Base-by-base conservation (phyloP, 2,113 vertebrate species). In the Columbina picui region DNA sequence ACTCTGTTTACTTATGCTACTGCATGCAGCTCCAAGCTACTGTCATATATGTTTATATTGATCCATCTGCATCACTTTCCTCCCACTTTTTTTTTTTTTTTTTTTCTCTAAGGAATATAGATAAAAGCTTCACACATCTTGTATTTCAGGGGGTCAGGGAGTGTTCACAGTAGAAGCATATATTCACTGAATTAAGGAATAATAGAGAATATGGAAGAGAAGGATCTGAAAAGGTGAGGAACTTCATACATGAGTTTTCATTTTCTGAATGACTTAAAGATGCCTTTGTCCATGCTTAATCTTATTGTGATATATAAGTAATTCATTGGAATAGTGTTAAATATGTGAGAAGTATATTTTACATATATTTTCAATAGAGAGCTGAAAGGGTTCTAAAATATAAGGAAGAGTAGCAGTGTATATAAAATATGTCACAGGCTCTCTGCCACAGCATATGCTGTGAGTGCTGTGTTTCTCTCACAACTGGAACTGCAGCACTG, bases 1-100 rank as follows among this genome's bases (percentile, higher is more conserved):
- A 91, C 67, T 85, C 39, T 94, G 88, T 96, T 97, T 97, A 97
- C 90, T 93, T 96, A 93, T 80, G 90, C 87, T 94, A 82, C 95
- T 80, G 77, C 79, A 67, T 92, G 94, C 84, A 90, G 96, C 90
- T 97, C 94, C 92, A 86, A 95, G 92, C 95, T 89, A 91, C 95
- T 95, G 95, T 97, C 93, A 95, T 97, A 90, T 85, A 83, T 96
- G 91, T 95, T 92, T 96, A 89, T 93, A 85, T 71, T 76, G 50
- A 88, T 97, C 67, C 84, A 85, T 95, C 67, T 95, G 57, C 87
- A 87, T 95, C 61, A 63, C 61, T 96, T 43, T 22, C 12, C 14
- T 17, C 7, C 4, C 0, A 83, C 70, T 84, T 77, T 74, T 47
- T 82, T 90, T 29, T 8, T 84, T 73, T 88, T 79, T 76, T 50